These are phyloP conservation scores for Chelmon rostratus DNA, from an alignment of 2,797 vertebrate species.

Conservation along the genomic window DNA sequence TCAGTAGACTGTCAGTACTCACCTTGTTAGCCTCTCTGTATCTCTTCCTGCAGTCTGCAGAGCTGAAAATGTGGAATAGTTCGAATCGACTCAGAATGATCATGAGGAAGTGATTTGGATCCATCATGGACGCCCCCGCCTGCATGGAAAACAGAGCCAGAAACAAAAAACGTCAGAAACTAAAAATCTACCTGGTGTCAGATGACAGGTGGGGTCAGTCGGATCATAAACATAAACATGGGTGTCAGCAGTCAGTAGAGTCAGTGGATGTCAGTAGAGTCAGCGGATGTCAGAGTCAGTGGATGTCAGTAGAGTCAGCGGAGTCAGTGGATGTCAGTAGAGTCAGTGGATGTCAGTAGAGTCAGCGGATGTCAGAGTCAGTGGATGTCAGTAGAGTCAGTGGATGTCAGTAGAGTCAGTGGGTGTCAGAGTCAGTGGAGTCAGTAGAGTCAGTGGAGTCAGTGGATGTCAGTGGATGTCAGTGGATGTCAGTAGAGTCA, in stretches of 20 bases:
- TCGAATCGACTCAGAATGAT: constrained; percentile 96
- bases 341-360: neutral
- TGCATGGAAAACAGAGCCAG: constrained; percentile 59
- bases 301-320: no score
- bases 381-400: no score
- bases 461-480: neutral
- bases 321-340: no score
- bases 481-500: neutral
- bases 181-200: neutral
- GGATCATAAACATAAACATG: neutral
- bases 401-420: no score
- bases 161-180: neutral
- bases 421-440: no score
- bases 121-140: constrained; percentile 99
- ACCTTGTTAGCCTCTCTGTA: constrained; percentile 93
- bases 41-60: constrained; percentile 92
- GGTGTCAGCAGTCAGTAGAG: neutral
- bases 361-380: neutral
- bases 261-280: no score
- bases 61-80: constrained; percentile 95
- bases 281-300: no score
- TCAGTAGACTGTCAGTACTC: neutral
- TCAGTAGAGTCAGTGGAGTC: no score
- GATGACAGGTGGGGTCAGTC: neutral
- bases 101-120: constrained; percentile 99